Evolutionary conservation across 2,797 vertebrate species (phyloP), one percentile per base, ranked within the genome.

Genomic region (Pseudochaenichthys georgianus): DNA sequence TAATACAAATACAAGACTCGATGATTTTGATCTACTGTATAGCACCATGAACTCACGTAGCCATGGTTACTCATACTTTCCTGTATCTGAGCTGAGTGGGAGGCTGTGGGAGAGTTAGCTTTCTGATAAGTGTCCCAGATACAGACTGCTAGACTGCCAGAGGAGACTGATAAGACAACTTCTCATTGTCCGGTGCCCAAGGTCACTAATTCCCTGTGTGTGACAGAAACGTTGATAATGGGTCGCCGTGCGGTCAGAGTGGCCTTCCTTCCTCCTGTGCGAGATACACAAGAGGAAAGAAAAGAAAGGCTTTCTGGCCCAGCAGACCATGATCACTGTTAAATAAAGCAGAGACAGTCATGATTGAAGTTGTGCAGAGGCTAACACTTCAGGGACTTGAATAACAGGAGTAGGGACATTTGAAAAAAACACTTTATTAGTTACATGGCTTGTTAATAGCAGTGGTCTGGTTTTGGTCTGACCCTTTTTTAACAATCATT

Each of bases 121-220:
- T 77, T 58, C 78, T 86, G 91, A 93, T 89, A 90, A 83, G 70
- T 85, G 83, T 78, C 74, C 78, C 74, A 75, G 82, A 87, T 84
- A 80, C 72, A 45, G 68, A 76, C 59, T 9, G 2, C 50, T 34
- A 55, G 76, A 66, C 80, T 70, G 72, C 48, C 54, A 71, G 74
- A 82, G 84, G 64, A 85, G 83, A 78, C 82, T 77, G 91, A 94
- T 93, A 92, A 92, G 87, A 93, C 92, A 94, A 81, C 86, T 87
- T 67, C 79, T 91, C 86, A 92, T 94, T 94, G 93, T 94, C 88
- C 87, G 15, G 34, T 54, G 80, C 77, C 66, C 90, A 87, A 92
- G 92, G 90, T 90, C 65, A 64, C 77, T 92, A 92, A 93, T 91
- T 91, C 90, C 82, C 84, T 70, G 82, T 84, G 89, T 93, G 93